Evolutionary conservation across 1,140 invertebrate genomes (phyloP).

Genomic region (Augochlora pura): DNA sequence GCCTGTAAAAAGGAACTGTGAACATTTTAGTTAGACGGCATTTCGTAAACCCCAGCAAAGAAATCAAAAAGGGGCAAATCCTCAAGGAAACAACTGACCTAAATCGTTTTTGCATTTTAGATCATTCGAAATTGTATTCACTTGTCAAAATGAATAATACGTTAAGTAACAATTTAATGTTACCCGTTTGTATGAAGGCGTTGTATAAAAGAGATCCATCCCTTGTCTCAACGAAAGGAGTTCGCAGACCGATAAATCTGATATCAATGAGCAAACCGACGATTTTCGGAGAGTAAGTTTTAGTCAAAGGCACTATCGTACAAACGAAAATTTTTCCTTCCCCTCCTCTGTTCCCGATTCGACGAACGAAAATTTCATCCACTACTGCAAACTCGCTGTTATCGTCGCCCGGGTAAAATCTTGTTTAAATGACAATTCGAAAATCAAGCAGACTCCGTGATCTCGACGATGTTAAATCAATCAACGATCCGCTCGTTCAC

Average conservation of each 20-base stretch:
- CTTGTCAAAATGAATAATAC: no score
- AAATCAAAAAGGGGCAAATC: no score
- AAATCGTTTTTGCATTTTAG: no score
- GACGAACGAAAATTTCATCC: neutral
- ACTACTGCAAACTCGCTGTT: no score
- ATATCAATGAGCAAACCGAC: neutral
- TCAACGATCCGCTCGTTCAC: no score
- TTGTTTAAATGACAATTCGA: neutral
- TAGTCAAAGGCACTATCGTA: slow-evolving; percentile 52
- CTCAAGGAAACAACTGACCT: no score
- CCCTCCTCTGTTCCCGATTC: neutral
- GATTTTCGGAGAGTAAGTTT: slow-evolving; percentile 27
- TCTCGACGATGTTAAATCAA: no score
- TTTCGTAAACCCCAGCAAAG: no score
- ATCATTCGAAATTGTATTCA: no score
- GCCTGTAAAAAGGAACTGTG: neutral
- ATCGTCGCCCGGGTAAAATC: neutral
- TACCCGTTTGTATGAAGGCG: neutral
- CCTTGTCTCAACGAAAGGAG: neutral
- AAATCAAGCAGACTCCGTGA: neutral
- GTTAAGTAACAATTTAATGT: no score
- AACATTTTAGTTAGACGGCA: neutral
- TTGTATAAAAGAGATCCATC: neutral
- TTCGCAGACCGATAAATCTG: neutral
- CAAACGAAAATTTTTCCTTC: slow-evolving; percentile 26